A percentile compares a stretch with the other conserved stretches of the same genome.
phyloP scores from a whole-genome alignment of 92 coral and sea anemone species.

The Ricordea florida region DNA sequence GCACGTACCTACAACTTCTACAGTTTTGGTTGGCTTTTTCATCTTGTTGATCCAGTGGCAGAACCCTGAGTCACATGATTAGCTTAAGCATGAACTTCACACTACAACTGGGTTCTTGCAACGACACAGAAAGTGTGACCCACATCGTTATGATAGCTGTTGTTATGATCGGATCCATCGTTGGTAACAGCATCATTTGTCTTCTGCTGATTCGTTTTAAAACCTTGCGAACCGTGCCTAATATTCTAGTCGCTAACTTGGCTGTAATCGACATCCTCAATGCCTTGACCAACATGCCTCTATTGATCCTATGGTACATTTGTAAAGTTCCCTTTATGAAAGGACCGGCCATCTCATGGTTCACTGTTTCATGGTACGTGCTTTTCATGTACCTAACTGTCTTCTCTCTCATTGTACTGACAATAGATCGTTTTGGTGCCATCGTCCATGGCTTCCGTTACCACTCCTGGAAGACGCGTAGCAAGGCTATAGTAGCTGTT shows the following conservation, averaged over 20 bases:
- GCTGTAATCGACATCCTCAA: slow-evolving; percentile 76
- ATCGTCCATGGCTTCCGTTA: slow-evolving; percentile 77
- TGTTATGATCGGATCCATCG: slow-evolving; percentile 62
- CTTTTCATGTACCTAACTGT: slow-evolving; percentile 73
- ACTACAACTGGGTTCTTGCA: slow-evolving; percentile 3
- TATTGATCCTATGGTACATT: slow-evolving; percentile 76
- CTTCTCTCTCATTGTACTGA: slow-evolving; percentile 68
- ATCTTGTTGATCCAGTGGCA: too few species aligned
- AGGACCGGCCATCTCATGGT: slow-evolving; percentile 70
- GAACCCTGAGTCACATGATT: too few species aligned
- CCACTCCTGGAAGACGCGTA: slow-evolving; percentile 77
- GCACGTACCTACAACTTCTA: too few species aligned
- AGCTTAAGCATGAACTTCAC: neutral
- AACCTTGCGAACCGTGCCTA: slow-evolving; percentile 80
- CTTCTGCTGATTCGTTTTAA: slow-evolving; percentile 62
- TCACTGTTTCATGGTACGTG: slow-evolving; percentile 63
- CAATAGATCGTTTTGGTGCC: slow-evolving; percentile 89
- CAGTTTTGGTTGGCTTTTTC: too few species aligned
- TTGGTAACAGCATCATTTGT: slow-evolving; percentile 71
- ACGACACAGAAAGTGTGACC: slow-evolving; percentile 8
- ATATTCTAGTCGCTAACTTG: slow-evolving; percentile 75
- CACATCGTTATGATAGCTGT: slow-evolving; percentile 54
- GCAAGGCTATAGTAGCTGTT: slow-evolving; percentile 69
- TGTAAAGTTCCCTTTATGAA: slow-evolving; percentile 61
- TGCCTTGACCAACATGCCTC: slow-evolving; percentile 75